phyloP scores from a whole-genome alignment of 2,888 invertebrate species.

The Drosophila subquinaria region DNA sequence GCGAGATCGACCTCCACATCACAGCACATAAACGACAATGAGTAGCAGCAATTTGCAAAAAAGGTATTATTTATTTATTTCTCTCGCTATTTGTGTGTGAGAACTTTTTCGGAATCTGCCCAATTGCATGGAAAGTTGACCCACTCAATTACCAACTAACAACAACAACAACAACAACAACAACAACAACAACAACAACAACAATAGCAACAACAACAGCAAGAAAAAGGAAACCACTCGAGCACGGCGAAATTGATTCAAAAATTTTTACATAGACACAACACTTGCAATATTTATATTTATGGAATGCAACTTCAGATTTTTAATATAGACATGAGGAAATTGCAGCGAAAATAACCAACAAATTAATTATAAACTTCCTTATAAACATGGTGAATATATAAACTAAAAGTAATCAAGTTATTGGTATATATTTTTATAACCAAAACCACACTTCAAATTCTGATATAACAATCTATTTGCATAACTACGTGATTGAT shows the following conservation, averaged over 20 bases:
- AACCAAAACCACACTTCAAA: not conserved
- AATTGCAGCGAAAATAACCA: slow-evolving; percentile 1
- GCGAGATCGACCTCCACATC: slow-evolving; percentile 77
- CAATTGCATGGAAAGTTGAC: slow-evolving; percentile 72
- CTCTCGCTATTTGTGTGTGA: slow-evolving; percentile 28
- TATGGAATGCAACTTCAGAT: slow-evolving; percentile 18
- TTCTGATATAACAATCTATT: not conserved
- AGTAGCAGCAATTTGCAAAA: slow-evolving; percentile 45
- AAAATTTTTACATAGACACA: slow-evolving; percentile 8
- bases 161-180: slow-evolving; percentile 25
- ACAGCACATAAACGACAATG: slow-evolving; percentile 55
- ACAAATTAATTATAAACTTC: slow-evolving; percentile 12
- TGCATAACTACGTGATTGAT: slow-evolving; percentile 1
- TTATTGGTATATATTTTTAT: not conserved
- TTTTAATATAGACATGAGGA: slow-evolving; percentile 12
- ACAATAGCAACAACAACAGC: slow-evolving; percentile 10
- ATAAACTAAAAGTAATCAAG: not conserved
- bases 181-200: slow-evolving; percentile 8
- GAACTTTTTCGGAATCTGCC: slow-evolving; percentile 37
- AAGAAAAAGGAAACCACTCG: slow-evolving; percentile 11
- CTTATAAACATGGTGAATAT: not conserved
- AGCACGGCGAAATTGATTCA: slow-evolving; percentile 17
- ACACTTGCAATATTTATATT: slow-evolving; percentile 19
- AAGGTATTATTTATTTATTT: slow-evolving; percentile 32
- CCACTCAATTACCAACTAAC: slow-evolving; percentile 64